Base-by-base conservation (phyloP, 1,140 invertebrate species). In the Druon quercuslanigerum region DNA sequence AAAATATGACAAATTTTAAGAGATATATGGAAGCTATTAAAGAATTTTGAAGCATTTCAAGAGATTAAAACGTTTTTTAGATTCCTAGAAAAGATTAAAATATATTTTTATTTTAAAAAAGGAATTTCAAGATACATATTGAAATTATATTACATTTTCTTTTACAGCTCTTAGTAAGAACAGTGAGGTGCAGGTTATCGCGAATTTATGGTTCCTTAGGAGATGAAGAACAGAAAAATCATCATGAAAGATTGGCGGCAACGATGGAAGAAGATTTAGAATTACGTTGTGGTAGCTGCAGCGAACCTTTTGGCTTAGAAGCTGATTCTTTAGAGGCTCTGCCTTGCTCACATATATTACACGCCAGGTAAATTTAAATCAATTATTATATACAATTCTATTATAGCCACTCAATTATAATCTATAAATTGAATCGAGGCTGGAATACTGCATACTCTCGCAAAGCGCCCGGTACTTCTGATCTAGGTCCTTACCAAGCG, bases 291-390 rank as follows among this genome's bases (percentile, higher is more conserved):
- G 96, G 95, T 11, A 93, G 94, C 0, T 97, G 96, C 83, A 94
- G 94, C 51, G 93, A 95, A 79, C 93, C 95, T 5, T 95, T 96
- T 83, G 96, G 96, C 0, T 89, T 95, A 6, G 94, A 96, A 83
- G 92, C 94, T 14, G 95, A 95, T 86, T 93, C 93, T 20, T 90
- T 97, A 12, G 96, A 96, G 81, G 95, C 96, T 16, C 88, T 97
- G 75, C 96, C 96, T 6, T 97, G 96, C 90, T 94, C 95, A 1
- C 96, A 97, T 87, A 96, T 97, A 83, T 92, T 97, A 50, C 96
- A 97, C 86, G 95, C 96, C 40, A 95, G 95, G 96, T 96, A 86
- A 60, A 46, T 52, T 9, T 19, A 13, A 40, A 56, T 14, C 7
- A 52, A 56, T 73, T 33, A 19, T 52, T n/a, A 25, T 7, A 13